A percentile compares a stretch with the other conserved stretches of the same genome.
Evolutionary conservation across 2,797 vertebrate species (phyloP).

Genomic region (Pelochelys cantorii): DNA sequence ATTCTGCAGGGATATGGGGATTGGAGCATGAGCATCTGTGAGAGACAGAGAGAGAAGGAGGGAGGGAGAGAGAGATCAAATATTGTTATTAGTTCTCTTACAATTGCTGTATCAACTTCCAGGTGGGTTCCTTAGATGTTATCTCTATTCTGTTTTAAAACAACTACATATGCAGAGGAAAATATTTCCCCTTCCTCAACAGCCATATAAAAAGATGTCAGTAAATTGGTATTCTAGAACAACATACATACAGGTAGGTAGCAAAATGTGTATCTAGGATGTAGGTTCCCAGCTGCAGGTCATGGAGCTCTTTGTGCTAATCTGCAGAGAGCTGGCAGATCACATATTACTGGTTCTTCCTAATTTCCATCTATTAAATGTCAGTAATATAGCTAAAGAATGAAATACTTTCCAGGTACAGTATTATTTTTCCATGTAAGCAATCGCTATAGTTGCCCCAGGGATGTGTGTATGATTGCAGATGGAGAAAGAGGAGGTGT

Average conservation of each 20-base stretch:
- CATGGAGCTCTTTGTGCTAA: fast-evolving
- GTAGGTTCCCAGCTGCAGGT: not conserved
- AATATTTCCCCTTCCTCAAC: not conserved
- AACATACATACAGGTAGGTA: not conserved
- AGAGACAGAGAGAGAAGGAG: not conserved
- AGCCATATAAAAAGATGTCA: not conserved
- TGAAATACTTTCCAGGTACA: not conserved
- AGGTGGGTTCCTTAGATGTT: not conserved
- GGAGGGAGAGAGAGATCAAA: not conserved
- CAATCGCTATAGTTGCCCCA: not conserved
- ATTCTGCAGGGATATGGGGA: not conserved
- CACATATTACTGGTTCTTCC: not conserved
- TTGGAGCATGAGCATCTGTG: too few species aligned
- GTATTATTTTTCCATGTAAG: not conserved
- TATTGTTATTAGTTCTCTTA: not conserved
- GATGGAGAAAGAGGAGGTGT: fast-evolving
- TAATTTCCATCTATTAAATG: not conserved
- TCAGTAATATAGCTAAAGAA: not conserved
- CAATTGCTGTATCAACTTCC: not conserved
- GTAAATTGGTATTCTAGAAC: not conserved
- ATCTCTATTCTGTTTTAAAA: not conserved
- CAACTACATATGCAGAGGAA: fast-evolving
- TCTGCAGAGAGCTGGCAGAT: not conserved
- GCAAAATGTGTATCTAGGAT: fast-evolving
- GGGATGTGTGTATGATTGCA: not conserved